A percentile compares a stretch with the other conserved stretches of the same genome.
These are phyloP conservation scores for Corythaixoides concolor DNA, from an alignment of 2,113 vertebrate species.

Conservation along the genomic window DNA sequence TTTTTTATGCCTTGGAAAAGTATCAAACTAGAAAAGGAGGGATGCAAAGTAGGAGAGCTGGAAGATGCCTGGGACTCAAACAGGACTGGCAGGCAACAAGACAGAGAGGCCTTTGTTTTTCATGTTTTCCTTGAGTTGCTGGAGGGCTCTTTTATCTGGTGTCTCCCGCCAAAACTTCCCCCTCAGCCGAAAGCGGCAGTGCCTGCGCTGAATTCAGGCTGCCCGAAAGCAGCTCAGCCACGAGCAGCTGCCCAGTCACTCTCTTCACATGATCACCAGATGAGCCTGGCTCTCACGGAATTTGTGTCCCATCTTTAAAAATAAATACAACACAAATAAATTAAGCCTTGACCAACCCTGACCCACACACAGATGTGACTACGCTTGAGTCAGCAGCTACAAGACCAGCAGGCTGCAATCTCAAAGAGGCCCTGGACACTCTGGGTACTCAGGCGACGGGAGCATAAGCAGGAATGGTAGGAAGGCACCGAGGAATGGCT, in stretches of 20 bases:
- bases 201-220: background rate
- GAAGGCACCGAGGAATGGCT: background rate
- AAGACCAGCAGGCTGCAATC: background rate
- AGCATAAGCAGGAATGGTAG: background rate
- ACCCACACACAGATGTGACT: background rate
- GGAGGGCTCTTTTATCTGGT: background rate
- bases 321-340: background rate
- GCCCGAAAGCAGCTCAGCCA: background rate
- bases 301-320: conserved; percentile 45
- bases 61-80: background rate
- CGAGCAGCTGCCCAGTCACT: background rate
- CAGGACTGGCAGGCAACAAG: background rate
- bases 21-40: background rate
- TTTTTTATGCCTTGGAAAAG: background rate
- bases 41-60: background rate
- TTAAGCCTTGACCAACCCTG: background rate
- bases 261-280: conserved; percentile 19
- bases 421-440: background rate
- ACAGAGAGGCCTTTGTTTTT: background rate
- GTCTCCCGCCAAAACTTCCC: background rate
- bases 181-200: background rate
- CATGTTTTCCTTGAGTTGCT: background rate
- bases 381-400: conserved; percentile 25
- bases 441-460: background rate
- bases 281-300: conserved; percentile 51